These are phyloP conservation scores for Uloborus diversus DNA, from an alignment of 1,140 invertebrate genomes.

Conservation along the genomic window DNA sequence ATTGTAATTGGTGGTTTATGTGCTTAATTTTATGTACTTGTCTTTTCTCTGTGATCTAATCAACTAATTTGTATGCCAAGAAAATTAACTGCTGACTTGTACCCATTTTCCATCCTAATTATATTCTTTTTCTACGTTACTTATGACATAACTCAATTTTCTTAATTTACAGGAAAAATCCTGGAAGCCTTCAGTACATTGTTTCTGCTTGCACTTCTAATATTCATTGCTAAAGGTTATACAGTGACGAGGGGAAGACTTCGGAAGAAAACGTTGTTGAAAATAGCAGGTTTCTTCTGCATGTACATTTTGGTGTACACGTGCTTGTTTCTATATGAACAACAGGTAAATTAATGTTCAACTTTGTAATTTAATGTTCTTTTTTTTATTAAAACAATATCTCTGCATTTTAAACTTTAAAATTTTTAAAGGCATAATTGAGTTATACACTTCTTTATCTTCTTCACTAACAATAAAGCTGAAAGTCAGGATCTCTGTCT, in stretches of 20 bases:
- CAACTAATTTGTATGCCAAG: no score
- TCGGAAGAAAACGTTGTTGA: conserved; percentile 74
- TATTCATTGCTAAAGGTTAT: conserved; percentile 88
- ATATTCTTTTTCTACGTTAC: conserved; percentile 52
- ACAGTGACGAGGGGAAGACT: conserved; percentile 86
- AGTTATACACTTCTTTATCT: no score
- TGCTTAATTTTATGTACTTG: no score
- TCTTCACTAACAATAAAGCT: no score
- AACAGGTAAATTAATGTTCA: conserved; percentile 68
- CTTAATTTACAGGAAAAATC: conserved; percentile 72
- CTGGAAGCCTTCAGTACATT: conserved; percentile 77
- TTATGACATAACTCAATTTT: conserved; percentile 11
- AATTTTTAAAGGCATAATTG: no score
- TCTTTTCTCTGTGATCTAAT: no score
- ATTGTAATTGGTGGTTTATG: no score
- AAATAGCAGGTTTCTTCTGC: conserved; percentile 83
- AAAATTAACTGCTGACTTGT: no score
- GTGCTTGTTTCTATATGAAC: conserved; percentile 80
- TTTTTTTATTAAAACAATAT: background rate
- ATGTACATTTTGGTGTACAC: conserved; percentile 76
- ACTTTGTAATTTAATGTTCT: conserved; percentile 30
- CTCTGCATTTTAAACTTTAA: background rate
- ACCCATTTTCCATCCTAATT: no score
- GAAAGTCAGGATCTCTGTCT: no score
- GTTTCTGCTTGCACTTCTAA: conserved; percentile 78